Evolutionary conservation across 2,113 vertebrate species (phyloP), one percentile per base, ranked within the genome.

Genomic region (Zapus hudsonius): DNA sequence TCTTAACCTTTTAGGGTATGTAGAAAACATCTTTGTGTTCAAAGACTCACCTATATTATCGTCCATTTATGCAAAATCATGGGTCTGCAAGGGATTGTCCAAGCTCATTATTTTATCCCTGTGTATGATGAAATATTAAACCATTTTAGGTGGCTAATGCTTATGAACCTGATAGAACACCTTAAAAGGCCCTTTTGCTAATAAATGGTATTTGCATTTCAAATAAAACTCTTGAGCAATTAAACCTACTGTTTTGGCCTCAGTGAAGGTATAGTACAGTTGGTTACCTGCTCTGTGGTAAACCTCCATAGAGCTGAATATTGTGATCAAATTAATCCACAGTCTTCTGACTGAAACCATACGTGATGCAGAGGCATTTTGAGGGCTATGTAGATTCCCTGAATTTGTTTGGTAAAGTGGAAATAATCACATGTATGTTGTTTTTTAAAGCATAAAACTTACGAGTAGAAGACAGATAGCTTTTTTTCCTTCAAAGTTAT

Each of bases 81-180:
- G 72, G 23, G 16, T 76, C 17, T 91, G 40, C 36, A 81, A 73
- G 57, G 27, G 6, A 75, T 79, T 74, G 8, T 38, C 25, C 36
- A 59, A 87, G 20, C 16, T 92, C 9, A 44, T 78, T 93, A 61
- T 76, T 89, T 93, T 85, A n/a, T 90, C 33, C 76, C 15, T 81
- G 9, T 89, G 6, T 80, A n/a, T 87, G 84, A 75, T 73, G 95
- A 72, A 80, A 59, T 95, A 84, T 92, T 89, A 95, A 90, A n/a
- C 19, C 23, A 90, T 79, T 9, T 72, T 33, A 76, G 36, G 61
- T 0, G 74, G 11, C 81, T 91, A 95, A 94, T 96, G 36, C 40
- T 70, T 67, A 67, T 89, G 73, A 75, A 87, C 2, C 12, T 40
- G 10, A 78, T 73, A 84, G 92, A 89, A 61, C 7, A 84, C 84